Percentiles rank a stretch among this genome's conserved stretches.
phyloP scores from a whole-genome alignment of 2,888 invertebrate genomes.

The Anagyrus pseudococci region DNA sequence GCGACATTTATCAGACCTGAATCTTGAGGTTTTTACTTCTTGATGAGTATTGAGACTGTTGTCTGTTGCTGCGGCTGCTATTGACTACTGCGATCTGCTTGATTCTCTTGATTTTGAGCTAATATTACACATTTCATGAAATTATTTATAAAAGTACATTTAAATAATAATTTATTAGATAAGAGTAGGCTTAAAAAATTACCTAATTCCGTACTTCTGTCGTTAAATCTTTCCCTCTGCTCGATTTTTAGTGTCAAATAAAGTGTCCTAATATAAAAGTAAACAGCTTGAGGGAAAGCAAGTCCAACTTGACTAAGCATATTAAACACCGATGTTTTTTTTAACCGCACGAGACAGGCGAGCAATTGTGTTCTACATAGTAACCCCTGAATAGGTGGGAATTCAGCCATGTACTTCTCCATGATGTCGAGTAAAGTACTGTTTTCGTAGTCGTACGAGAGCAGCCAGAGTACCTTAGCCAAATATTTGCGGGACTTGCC shows the following conservation, averaged over 20 bases:
- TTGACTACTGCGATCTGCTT: conserved; percentile 40
- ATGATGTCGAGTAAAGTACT: conserved; percentile 81
- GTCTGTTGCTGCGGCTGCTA: conserved; percentile 46
- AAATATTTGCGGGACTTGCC: conserved; percentile 93
- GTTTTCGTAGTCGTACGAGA: conserved; percentile 91
- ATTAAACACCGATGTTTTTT: conserved; percentile 89
- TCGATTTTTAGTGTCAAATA: conserved; percentile 92
- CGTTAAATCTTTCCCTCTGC: conserved; percentile 77
- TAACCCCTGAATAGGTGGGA: conserved; percentile 93
- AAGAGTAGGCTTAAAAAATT: no score
- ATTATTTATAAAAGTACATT: neutral
- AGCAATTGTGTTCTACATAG: conserved; percentile 97
- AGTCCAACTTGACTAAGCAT: conserved; percentile 90
- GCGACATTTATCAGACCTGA: conserved; percentile 93
- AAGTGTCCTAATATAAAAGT: conserved; percentile 93
- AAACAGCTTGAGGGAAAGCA: conserved; percentile 96
- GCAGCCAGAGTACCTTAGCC: conserved; percentile 92
- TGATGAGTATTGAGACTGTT: conserved; percentile 38
- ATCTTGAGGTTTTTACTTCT: conserved; percentile 97
- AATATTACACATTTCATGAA: neutral
- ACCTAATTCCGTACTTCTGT: conserved; percentile 73
- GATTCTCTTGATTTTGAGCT: conserved; percentile 46
- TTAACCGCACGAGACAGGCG: conserved; percentile 89
- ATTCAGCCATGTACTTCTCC: conserved; percentile 92
- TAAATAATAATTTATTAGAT: no score